These are phyloP conservation scores for Heloderma charlesbogerti DNA, from an alignment of 2,113 vertebrate species.

Conservation along the genomic window DNA sequence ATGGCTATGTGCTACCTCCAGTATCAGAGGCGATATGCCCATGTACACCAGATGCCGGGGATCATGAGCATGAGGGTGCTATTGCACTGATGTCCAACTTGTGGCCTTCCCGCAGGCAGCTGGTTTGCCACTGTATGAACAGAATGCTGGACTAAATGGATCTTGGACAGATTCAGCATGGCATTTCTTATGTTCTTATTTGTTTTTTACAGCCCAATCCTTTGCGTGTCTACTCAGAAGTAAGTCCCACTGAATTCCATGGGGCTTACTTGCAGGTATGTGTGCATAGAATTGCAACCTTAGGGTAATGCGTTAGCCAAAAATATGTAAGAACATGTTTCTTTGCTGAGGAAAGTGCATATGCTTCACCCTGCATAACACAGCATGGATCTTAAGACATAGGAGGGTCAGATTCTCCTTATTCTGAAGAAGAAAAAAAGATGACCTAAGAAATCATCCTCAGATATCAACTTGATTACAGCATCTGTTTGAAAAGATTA, in stretches of 20 bases:
- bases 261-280: not conserved
- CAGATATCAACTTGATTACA: rapidly evolving
- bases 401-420: not conserved
- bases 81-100: too few relatives aligned
- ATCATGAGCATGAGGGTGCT: too few relatives aligned
- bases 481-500: slow-evolving; percentile 19
- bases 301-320: not conserved
- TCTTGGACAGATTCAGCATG: too few relatives aligned
- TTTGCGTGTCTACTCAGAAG: not conserved
- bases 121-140: too few relatives aligned
- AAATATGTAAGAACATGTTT: not conserved
- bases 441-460: not conserved
- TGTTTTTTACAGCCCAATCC: not conserved
- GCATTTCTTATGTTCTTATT: too few relatives aligned
- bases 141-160: too few relatives aligned
- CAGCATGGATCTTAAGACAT: not conserved
- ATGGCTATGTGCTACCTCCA: too few relatives aligned
- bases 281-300: not conserved
- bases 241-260: not conserved
- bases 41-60: too few relatives aligned
- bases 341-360: not conserved
- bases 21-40: too few relatives aligned
- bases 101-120: too few relatives aligned
- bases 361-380: not conserved
- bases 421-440: not conserved